Evolutionary conservation across 2,888 invertebrate species (phyloP), one percentile per base, ranked within the genome.

Genomic region (Cybosia mesomella): DNA sequence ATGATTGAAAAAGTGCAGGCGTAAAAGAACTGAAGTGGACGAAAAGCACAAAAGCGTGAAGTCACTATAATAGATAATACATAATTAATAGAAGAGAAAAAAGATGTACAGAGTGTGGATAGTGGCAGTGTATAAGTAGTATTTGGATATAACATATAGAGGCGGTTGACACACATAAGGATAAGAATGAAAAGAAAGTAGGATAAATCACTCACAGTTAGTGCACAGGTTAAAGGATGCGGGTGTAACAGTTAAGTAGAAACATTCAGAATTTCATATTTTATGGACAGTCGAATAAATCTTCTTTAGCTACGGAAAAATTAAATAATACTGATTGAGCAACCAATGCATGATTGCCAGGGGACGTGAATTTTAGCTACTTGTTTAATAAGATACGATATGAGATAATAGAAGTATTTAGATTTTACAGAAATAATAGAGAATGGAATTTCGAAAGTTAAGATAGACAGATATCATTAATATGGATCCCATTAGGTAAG

Each of bases 131-230:
- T 94, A 85, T 49, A 49, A 49, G 49, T 92, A 88, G 93, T 93
- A 79, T 86, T 85, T 88, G 83, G 82, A 87, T 92, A 89, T 93
- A 81, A 87, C 80, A 91, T 88, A 92, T 75, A 93, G 89, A 92
- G 89, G 85, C 90, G 86, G 87, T 75, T 83, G 83, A 89, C 76
- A 88, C 84, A 90, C 74, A 85, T 83, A 87, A 91, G 92, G 91
- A 89, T 85, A 87, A 87, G 87, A 87, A 84, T 76, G 87, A 93
- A 92, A 91, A 87, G 85, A 92, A 92, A 91, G 82, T 82, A 91
- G 93, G 93, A 91, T 87, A 92, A 91, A 89, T 91, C 93, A 94
- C 94, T 94, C 92, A 93, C 92, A 94, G 92, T 94, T 91, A 93
- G 94, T 95, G 94, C 93, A 93, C 90, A 84, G 92, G 90, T 91